Evolutionary conservation across 2,888 invertebrate genomes (phyloP).

Genomic region (Drosophila dives): DNA sequence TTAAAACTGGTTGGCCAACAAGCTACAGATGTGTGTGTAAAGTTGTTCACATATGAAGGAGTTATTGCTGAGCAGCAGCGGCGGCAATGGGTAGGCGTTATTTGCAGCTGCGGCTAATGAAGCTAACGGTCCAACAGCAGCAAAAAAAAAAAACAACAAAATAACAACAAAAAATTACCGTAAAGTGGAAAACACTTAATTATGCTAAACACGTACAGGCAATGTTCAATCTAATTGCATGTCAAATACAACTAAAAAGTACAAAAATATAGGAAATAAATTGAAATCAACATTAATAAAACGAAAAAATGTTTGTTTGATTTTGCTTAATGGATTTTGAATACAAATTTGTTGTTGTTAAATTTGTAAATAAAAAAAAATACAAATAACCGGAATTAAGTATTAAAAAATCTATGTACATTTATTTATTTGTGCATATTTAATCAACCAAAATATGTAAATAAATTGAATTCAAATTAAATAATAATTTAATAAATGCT

Average conservation of each 20-base stretch:
- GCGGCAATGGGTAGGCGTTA: slow-evolving; percentile 45
- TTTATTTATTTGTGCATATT: neutral
- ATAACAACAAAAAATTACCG: slow-evolving; percentile 59
- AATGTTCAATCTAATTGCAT: slow-evolving; percentile 71
- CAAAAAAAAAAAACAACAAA: neutral
- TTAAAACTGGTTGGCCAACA: slow-evolving; percentile 66
- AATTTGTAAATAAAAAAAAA: neutral
- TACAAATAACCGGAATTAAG: neutral
- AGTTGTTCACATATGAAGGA: slow-evolving; percentile 23
- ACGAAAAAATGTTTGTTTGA: neutral
- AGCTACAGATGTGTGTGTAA: slow-evolving; percentile 23
- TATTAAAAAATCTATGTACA: neutral
- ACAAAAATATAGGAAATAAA: neutral
- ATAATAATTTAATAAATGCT: neutral
- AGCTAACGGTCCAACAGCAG: slow-evolving; percentile 65
- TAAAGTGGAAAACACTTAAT: slow-evolving; percentile 69
- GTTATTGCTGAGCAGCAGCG: slow-evolving; percentile 17
- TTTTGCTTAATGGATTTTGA: neutral
- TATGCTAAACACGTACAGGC: slow-evolving; percentile 73
- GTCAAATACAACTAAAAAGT: slow-evolving; percentile 51
- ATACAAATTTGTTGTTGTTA: neutral
- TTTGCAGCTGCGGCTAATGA: slow-evolving; percentile 70
- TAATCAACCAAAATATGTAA: neutral
- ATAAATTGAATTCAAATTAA: neutral
- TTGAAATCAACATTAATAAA: neutral